phyloP scores from a whole-genome alignment of 2,888 invertebrate species.

The Choristoneura rosaceana region DNA sequence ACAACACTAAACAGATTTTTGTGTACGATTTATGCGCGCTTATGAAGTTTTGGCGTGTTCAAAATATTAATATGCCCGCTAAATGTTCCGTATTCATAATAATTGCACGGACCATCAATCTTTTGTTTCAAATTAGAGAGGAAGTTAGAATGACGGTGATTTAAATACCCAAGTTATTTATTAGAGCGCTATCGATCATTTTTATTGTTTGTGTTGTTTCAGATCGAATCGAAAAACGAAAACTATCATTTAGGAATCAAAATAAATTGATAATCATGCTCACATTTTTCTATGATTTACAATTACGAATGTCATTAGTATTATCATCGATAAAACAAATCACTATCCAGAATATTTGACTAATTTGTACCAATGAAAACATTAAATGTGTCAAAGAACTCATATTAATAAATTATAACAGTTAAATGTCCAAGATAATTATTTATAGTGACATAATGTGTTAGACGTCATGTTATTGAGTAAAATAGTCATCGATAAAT shows the following conservation, averaged over 20 bases:
- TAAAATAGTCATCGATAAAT: slow-evolving; percentile 70
- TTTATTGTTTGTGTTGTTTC: slow-evolving; percentile 3
- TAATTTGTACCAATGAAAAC: slow-evolving; percentile 40
- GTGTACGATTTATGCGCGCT: slow-evolving; percentile 67
- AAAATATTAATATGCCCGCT: slow-evolving; percentile 48
- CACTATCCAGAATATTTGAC: slow-evolving; percentile 22
- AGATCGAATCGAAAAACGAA: neutral
- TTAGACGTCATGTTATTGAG: slow-evolving; percentile 68
- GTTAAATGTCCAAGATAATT: slow-evolving; percentile 51
- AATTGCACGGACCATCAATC: slow-evolving; percentile 36
- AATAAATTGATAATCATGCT: slow-evolving; percentile 1
- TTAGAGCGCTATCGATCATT: slow-evolving; percentile 28
- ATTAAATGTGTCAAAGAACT: slow-evolving; percentile 38
- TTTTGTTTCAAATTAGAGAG: slow-evolving; percentile 33
- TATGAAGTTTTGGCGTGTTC: slow-evolving; percentile 54
- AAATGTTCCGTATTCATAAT: slow-evolving; percentile 44
- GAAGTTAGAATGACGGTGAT: slow-evolving; percentile 26
- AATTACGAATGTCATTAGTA: slow-evolving; percentile 9
- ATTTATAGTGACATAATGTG: slow-evolving; percentile 67
- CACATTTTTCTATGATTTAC: slow-evolving; percentile 18
- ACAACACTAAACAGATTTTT: slow-evolving; percentile 76
- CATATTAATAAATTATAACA: slow-evolving; percentile 42
- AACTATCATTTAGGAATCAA: slow-evolving; percentile 3
- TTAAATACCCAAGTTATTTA: slow-evolving; percentile 19
- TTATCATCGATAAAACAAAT: slow-evolving; percentile 39